Evolutionary conservation across 2,797 vertebrate genomes (phyloP).

Genomic region (Cyclopterus lumpus): DNA sequence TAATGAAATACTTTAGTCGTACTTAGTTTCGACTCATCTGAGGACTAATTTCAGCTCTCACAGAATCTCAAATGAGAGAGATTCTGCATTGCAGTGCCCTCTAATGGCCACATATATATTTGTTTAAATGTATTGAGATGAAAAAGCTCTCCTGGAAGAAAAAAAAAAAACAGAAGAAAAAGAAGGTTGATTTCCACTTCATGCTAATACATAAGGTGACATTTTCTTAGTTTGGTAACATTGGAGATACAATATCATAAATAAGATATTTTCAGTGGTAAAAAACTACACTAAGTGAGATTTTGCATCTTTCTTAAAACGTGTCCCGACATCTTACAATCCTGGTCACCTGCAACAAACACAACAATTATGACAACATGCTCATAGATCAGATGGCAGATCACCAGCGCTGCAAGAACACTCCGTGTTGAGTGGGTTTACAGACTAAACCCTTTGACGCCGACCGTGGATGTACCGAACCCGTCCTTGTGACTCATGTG

Average conservation of each 20-base stretch:
- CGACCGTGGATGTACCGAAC: slow-evolving; percentile 5
- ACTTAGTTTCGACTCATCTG: not conserved
- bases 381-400: not conserved
- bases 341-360: not conserved
- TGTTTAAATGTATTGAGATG: slow-evolving; percentile 17
- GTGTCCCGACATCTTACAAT: not conserved
- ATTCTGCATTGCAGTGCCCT: slow-evolving; percentile 74
- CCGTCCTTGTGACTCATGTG: slow-evolving; percentile 34
- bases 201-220: not conserved
- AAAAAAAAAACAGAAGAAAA: slow-evolving; percentile 40
- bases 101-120: slow-evolving; percentile 62
- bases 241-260: not conserved
- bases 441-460: not conserved
- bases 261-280: not conserved
- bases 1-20: not conserved
- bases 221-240: not conserved
- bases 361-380: not conserved
- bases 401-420: not conserved
- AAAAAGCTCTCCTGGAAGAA: slow-evolving; percentile 37
- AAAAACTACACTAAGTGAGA: not conserved
- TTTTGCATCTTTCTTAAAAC: not conserved
- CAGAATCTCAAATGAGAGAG: slow-evolving; percentile 29
- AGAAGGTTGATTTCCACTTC: not conserved
- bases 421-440: not conserved
- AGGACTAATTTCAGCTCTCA: not conserved